phyloP scores from a whole-genome alignment of 2,888 invertebrate species.

The Eulithis prunata region DNA sequence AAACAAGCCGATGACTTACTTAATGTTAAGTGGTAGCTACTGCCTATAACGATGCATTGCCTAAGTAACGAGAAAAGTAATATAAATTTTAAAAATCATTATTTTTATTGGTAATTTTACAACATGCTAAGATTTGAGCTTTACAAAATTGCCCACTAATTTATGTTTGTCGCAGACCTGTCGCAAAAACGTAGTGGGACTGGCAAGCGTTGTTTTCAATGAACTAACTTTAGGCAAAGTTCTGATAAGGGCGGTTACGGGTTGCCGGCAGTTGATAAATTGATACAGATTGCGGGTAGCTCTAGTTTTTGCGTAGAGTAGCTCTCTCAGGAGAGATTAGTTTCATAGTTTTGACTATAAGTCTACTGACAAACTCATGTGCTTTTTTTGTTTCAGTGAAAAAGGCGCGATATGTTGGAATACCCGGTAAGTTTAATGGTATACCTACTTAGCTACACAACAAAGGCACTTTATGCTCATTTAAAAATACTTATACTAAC shows the following conservation, averaged over 20 bases:
- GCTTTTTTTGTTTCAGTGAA: conserved; percentile 90
- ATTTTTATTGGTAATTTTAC: too few species aligned
- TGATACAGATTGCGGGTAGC: conserved; percentile 58
- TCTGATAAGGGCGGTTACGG: conserved; percentile 47
- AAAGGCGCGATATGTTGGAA: conserved; percentile 94
- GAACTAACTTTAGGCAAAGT: conserved; percentile 50
- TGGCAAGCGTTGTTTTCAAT: conserved; percentile 51
- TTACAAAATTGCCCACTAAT: not conserved
- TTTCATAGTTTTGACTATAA: conserved; percentile 39
- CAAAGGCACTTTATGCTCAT: too few species aligned
- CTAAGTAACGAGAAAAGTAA: too few species aligned
- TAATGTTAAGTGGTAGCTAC: too few species aligned
- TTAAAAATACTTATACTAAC: too few species aligned
- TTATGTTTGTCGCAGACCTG: not conserved
- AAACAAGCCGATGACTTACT: too few species aligned
- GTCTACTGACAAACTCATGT: conserved; percentile 25
- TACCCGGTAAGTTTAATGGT: conserved; percentile 87
- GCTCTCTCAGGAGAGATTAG: conserved; percentile 38
- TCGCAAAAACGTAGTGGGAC: conserved; percentile 16
- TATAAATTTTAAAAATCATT: too few species aligned
- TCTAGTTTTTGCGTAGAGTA: conserved; percentile 46
- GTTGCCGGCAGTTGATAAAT: conserved; percentile 54
- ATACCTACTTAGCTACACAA: not conserved
- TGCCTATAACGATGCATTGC: too few species aligned
- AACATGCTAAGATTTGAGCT: too few species aligned